Conservation (phyloP, 2,113 vertebrate genomes). For the Tyto alba region DNA sequence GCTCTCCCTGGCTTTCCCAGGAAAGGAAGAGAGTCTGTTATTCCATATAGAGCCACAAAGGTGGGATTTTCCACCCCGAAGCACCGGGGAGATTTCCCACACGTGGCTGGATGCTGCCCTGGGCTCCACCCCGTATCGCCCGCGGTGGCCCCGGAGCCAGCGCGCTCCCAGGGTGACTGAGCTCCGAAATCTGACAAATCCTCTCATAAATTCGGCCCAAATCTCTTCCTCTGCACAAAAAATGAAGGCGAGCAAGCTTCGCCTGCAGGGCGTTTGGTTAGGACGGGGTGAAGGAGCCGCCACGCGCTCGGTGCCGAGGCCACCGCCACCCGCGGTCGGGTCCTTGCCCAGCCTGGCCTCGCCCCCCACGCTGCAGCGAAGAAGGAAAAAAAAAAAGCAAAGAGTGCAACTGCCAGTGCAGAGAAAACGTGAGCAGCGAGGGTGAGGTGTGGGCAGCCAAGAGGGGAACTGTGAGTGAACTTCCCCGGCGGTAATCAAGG, state of each 20-base stretch:
- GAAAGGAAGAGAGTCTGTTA: not conserved
- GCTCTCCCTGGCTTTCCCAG: not conserved
- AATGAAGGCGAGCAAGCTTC: not conserved
- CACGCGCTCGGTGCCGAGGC: rapidly evolving
- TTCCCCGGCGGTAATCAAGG: not conserved
- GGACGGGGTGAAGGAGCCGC: not conserved
- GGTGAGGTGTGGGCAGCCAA: not conserved
- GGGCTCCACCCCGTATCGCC: rapidly evolving
- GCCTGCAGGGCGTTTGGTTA: rapidly evolving
- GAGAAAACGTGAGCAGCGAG: not conserved
- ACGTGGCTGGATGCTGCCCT: not conserved
- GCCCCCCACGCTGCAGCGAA: not conserved
- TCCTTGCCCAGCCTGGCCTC: not conserved
- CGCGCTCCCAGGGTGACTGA: rapidly evolving
- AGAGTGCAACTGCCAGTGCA: rapidly evolving
- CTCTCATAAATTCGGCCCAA: not conserved
- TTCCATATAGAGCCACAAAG: not conserved
- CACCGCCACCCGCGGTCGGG: rapidly evolving
- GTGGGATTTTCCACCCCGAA: not conserved
- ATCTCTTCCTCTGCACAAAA: not conserved
- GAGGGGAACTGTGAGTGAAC: not conserved
- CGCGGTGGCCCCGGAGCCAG: not conserved
- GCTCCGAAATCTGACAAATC: not conserved
- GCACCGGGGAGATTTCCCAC: not conserved
- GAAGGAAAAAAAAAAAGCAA: not conserved